Percentiles rank a stretch among this genome's conserved stretches.
Conservation (phyloP, 1,140 invertebrate species). For the Heliconius hewitsoni region DNA sequence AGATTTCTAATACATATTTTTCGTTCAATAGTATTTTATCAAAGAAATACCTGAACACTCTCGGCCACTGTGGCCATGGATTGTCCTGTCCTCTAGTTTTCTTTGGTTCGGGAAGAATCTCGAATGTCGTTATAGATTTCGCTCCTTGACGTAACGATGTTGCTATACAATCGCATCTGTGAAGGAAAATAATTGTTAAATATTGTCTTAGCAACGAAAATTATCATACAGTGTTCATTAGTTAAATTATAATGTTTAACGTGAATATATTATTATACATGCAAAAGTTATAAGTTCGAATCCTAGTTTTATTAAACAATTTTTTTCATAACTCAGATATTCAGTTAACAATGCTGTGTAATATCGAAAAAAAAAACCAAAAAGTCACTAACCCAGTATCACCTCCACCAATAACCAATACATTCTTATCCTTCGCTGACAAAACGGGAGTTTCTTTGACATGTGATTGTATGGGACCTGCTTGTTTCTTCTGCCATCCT, state of each 20-base stretch:
- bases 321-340: no score
- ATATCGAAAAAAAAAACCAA: not conserved
- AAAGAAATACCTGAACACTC: slow-evolving; percentile 88
- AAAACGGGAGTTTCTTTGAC: slow-evolving; percentile 80
- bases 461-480: slow-evolving; percentile 82
- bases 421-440: slow-evolving; percentile 95
- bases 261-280: no score
- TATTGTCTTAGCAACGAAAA: no score
- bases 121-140: slow-evolving; percentile 97
- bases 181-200: slow-evolving; percentile 19
- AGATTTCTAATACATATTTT: no score
- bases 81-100: slow-evolving; percentile 90
- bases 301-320: no score
- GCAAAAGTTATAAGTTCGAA: no score
- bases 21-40: no score
- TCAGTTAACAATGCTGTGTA: no score
- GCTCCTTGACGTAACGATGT: slow-evolving; percentile 98
- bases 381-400: slow-evolving; percentile 90
- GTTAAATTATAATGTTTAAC: no score
- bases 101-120: slow-evolving; percentile 97
- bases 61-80: slow-evolving; percentile 99
- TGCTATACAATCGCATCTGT: slow-evolving; percentile 97
- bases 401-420: slow-evolving; percentile 98
- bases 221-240: no score
- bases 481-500: slow-evolving; percentile 97